These are phyloP conservation scores for Artibeus lituratus DNA, from an alignment of 2,797 vertebrate species.

Conservation along the genomic window DNA sequence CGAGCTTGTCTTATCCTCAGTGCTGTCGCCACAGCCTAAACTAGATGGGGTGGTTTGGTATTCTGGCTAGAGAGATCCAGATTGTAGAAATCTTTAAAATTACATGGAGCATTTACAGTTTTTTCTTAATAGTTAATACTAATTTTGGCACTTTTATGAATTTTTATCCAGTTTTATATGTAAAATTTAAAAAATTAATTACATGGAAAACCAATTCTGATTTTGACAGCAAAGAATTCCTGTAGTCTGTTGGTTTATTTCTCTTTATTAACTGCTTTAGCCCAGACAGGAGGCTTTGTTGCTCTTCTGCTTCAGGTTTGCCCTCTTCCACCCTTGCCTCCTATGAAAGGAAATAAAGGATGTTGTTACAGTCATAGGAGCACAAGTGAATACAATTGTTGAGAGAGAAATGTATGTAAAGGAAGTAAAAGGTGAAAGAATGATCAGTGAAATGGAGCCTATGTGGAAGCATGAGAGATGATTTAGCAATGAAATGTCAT, in stretches of 20 bases:
- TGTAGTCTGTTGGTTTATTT: slow-evolving; percentile 20
- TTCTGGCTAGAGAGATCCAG: not conserved
- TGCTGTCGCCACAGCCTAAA: not conserved
- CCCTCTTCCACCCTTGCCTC: not conserved
- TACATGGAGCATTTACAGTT: not conserved
- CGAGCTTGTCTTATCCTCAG: slow-evolving; percentile 6
- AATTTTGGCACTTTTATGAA: not conserved
- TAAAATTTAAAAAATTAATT: slow-evolving; percentile 45
- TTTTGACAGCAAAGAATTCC: slow-evolving; percentile 15
- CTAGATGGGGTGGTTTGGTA: not conserved
- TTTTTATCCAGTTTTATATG: slow-evolving; percentile 14
- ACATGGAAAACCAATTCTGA: slow-evolving; percentile 24
- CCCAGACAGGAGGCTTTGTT: not conserved
- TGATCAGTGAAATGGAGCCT: not conserved
- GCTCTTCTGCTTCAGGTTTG: not conserved
- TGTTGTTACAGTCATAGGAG: not conserved
- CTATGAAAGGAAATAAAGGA: slow-evolving; percentile 31
- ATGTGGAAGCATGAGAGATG: not conserved
- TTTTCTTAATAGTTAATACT: slow-evolving; percentile 33
- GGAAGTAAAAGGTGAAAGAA: slow-evolving; percentile 16
- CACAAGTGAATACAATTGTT: slow-evolving; percentile 41
- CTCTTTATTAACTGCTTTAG: slow-evolving; percentile 27
- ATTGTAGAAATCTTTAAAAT: slow-evolving; percentile 2
- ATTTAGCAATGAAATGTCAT: slow-evolving; percentile 25
- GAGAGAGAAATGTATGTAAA: slow-evolving; percentile 1